Conservation (phyloP, 2,888 invertebrate genomes). For the Tryphoninae sp. region DNA sequence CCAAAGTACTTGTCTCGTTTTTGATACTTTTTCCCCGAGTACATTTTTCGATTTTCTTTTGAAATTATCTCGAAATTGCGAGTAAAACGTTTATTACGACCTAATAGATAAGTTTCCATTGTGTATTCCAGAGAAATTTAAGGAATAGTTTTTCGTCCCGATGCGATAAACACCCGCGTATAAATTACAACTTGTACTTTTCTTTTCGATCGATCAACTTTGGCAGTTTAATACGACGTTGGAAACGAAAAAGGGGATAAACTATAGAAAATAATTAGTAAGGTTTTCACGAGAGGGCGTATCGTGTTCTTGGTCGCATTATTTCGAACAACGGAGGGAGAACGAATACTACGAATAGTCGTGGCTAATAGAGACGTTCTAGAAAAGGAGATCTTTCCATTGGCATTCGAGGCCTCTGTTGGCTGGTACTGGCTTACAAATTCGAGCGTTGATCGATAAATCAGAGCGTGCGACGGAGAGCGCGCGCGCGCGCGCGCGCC, state of each 20-base stretch:
- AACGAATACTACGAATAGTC: constrained; percentile 28
- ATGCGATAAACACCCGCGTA: too few relatives aligned
- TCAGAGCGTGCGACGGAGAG: constrained; percentile 55
- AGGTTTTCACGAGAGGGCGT: too few relatives aligned
- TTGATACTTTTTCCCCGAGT: constrained; percentile 9
- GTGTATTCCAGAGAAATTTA: too few relatives aligned
- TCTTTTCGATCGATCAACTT: too few relatives aligned
- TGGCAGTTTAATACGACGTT: too few relatives aligned
- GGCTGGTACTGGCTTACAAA: constrained; percentile 19
- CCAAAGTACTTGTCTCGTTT: constrained; percentile 67
- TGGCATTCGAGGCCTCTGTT: neutral
- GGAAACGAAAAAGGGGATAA: too few relatives aligned
- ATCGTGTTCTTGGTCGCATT: neutral
- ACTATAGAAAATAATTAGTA: too few relatives aligned
- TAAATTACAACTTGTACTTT: too few relatives aligned
- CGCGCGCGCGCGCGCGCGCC: neutral
- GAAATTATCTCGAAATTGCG: neutral
- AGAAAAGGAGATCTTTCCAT: constrained; percentile 30
- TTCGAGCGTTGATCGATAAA: constrained; percentile 65
- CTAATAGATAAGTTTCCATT: neutral
- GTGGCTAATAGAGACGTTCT: constrained; percentile 18
- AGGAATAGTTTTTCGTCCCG: too few relatives aligned
- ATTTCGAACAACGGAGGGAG: constrained; percentile 23
- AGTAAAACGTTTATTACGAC: too few relatives aligned
- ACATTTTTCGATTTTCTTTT: constrained; percentile 3